Percentiles rank a stretch among this genome's conserved stretches.
Evolutionary conservation across 2,888 invertebrate genomes (phyloP).

Genomic region (Himalopsyche japonica): DNA sequence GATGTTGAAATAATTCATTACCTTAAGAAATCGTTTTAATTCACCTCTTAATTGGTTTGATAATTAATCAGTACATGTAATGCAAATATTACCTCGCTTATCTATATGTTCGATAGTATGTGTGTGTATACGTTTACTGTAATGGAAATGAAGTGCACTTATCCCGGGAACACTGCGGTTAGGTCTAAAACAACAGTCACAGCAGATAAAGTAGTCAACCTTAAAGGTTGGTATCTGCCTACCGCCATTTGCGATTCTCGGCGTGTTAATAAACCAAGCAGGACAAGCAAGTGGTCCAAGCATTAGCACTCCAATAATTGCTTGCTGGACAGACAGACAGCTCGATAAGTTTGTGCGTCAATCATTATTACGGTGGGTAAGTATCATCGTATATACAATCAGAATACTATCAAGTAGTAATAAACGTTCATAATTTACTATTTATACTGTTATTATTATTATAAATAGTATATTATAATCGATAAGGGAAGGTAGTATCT

Average conservation of each 20-base stretch:
- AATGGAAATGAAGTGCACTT: no score
- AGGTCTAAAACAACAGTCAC: background rate
- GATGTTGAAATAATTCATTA: no score
- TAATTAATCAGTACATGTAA: no score
- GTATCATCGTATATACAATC: background rate
- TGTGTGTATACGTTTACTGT: no score
- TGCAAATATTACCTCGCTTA: no score
- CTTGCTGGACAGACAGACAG: slow-evolving; percentile 14
- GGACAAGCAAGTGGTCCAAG: slow-evolving; percentile 2
- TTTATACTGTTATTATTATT: no score
- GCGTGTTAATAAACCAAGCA: background rate
- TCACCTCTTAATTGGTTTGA: no score
- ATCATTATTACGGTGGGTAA: slow-evolving; percentile 19
- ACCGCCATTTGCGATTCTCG: background rate
- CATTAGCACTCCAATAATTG: slow-evolving; percentile 23
- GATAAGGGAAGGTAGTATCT: no score
- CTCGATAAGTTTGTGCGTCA: slow-evolving; percentile 21
- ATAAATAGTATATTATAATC: no score
- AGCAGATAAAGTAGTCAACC: background rate
- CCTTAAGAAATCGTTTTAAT: no score
- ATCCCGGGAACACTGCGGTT: background rate
- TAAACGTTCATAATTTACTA: no score
- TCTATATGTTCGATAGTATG: no score
- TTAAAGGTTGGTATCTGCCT: background rate
- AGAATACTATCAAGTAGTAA: background rate